Conservation (phyloP, 2,113 vertebrate genomes). For the Plotosus lineatus region DNA sequence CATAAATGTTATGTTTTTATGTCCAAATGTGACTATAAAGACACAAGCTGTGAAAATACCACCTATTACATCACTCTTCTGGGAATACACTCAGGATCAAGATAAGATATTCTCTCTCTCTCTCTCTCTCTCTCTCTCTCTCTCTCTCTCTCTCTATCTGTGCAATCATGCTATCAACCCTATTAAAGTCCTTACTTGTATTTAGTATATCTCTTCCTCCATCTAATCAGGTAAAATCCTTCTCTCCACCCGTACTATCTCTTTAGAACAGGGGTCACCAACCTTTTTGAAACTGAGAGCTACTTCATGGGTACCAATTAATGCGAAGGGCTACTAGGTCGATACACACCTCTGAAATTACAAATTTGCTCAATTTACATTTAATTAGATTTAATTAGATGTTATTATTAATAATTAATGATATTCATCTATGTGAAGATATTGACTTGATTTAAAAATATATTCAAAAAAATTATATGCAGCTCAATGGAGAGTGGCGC, state of each 20-base stretch:
- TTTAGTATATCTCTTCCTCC: conserved; percentile 73
- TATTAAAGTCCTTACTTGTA: conserved; percentile 42
- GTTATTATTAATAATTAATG: no score
- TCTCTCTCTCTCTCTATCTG: neutral
- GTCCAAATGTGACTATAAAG: neutral
- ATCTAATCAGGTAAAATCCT: conserved; percentile 74
- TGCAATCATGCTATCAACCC: conserved; percentile 21
- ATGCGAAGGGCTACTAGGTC: no score
- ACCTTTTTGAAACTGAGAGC: no score
- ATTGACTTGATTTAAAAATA: no score
- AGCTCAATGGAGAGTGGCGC: no score
- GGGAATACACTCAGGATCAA: neutral
- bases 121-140: neutral
- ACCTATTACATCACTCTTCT: neutral
- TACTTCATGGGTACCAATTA: no score
- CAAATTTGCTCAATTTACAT: no score
- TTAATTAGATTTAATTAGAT: no score
- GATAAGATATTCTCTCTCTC: neutral
- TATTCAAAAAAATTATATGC: no score
- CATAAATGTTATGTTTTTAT: neutral
- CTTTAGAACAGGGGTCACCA: no score
- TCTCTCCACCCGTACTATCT: conserved; percentile 62
- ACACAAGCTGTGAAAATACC: neutral
- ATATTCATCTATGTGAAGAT: no score
- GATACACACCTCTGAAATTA: no score